Percentiles rank a stretch among this genome's conserved stretches.
Evolutionary conservation across 2,797 vertebrate species (phyloP).

Genomic region (Tangara arthus): DNA sequence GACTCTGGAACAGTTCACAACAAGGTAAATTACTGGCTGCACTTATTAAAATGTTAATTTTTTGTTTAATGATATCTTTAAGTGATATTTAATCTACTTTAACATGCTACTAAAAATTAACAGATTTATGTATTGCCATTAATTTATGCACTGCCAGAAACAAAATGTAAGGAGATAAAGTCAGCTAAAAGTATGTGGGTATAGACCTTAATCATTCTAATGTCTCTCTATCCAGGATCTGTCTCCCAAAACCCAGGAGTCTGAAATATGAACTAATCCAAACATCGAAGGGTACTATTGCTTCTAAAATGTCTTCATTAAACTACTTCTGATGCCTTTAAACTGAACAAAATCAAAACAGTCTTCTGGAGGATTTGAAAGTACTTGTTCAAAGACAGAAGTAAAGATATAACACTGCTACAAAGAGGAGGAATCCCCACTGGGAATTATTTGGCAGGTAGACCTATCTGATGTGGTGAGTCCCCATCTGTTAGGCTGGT

Average conservation of each 20-base stretch:
- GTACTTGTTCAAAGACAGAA: background rate
- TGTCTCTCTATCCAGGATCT: background rate
- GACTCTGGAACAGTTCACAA: background rate
- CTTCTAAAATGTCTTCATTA: background rate
- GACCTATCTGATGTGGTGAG: background rate
- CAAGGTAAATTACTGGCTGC: background rate
- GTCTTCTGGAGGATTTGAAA: background rate
- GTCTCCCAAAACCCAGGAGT: background rate
- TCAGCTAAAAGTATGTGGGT: background rate
- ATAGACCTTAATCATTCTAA: background rate
- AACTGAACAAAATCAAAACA: background rate
- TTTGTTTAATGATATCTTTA: slow-evolving; percentile 12
- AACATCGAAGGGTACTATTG: background rate
- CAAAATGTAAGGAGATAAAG: background rate
- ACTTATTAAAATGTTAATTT: slow-evolving; percentile 5
- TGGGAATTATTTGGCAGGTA: background rate
- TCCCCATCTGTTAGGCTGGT: background rate
- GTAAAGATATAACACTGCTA: background rate
- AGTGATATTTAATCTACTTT: background rate
- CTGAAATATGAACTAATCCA: background rate
- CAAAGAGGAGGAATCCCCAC: background rate
- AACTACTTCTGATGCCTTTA: background rate
- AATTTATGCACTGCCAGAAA: background rate
- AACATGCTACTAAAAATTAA: slow-evolving; percentile 3
- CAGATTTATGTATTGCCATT: background rate